These are phyloP conservation scores for Drosophila neutralis DNA, from an alignment of 2,888 invertebrate genomes.

Conservation along the genomic window DNA sequence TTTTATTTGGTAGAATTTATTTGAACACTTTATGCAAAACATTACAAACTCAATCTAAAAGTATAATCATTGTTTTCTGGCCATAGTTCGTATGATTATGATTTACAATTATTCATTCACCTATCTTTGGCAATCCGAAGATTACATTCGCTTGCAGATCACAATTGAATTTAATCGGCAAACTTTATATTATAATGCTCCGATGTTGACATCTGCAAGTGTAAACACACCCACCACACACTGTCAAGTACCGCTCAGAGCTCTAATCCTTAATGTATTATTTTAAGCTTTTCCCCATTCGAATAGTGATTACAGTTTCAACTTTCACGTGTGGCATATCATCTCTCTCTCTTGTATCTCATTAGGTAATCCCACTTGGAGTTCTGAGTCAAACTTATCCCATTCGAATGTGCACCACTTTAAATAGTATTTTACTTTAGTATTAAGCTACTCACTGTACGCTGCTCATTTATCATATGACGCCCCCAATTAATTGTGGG, in stretches of 20 bases:
- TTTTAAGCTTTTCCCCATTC: conserved; percentile 5
- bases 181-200: neutral
- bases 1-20: neutral
- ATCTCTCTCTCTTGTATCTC: conserved; percentile 7
- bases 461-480: conserved; percentile 33
- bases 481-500: conserved; percentile 19
- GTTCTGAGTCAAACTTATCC: conserved; percentile 13
- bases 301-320: conserved; percentile 9
- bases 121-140: neutral
- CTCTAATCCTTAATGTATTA: conserved; percentile 8
- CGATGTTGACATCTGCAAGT: neutral
- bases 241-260: conserved; percentile 18
- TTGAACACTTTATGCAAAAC: neutral
- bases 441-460: conserved; percentile 48
- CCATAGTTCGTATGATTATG: conserved; percentile 39
- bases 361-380: conserved; percentile 18
- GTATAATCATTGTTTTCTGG: conserved; percentile 19
- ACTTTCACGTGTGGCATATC: conserved; percentile 39
- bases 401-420: conserved; percentile 22
- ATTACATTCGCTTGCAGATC: neutral
- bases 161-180: conserved; percentile 1
- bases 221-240: neutral
- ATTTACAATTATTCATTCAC: neutral
- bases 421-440: conserved; percentile 57
- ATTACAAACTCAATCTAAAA: neutral